Evolutionary conservation across 2,888 invertebrate genomes (phyloP), one percentile per base, ranked within the genome.

Genomic region (Zele albiditarsus): DNA sequence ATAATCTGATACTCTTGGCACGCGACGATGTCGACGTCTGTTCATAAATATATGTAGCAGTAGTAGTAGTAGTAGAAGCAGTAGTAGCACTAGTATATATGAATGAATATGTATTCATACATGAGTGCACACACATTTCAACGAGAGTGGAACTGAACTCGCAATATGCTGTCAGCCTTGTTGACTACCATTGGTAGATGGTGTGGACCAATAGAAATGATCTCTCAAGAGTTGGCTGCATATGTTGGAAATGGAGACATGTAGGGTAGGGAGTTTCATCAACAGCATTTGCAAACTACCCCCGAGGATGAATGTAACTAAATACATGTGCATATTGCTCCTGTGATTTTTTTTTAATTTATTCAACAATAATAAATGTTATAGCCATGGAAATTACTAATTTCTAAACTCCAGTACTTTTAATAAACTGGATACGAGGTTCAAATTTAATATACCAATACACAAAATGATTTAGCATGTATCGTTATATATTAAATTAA

Each of bases 201-300:
- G 31, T 27, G 12, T 72, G 72, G 72, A 72, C 72, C 72, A 72
- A 72, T 72, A 38, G 38, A 57, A 66, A 31, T 38, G 27, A 16
- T 20, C 31, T 57, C 31, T 1, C 31, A 42, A 53, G 53, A 20
- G 53, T 4, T 20, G 20, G 20, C 20, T 53, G 23, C 20, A 53
- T 53, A 53, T 53, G 63, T 63, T 38, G 63, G 12, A 38, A 38
- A 8, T 38, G 20, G 8, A 12, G 12, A 63, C 1, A 38, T 5
- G n/a, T n/a, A n/a, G 2, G n/a, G 3, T 28, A 33, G 63, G 63
- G 33, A 28, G 31, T 12, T 38, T 4, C n/a, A 33, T 31, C 63
- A 38, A 63, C n/a, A 33, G 20, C 33, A 20, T 38, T 38, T 63
- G 38, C n/a, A 63, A 38, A 38, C 38, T 38, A 60, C 63, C 63